Percentiles rank a stretch among this genome's conserved stretches.
Evolutionary conservation across 1,140 invertebrate species (phyloP).

Genomic region (Globodera rostochiensis): DNA sequence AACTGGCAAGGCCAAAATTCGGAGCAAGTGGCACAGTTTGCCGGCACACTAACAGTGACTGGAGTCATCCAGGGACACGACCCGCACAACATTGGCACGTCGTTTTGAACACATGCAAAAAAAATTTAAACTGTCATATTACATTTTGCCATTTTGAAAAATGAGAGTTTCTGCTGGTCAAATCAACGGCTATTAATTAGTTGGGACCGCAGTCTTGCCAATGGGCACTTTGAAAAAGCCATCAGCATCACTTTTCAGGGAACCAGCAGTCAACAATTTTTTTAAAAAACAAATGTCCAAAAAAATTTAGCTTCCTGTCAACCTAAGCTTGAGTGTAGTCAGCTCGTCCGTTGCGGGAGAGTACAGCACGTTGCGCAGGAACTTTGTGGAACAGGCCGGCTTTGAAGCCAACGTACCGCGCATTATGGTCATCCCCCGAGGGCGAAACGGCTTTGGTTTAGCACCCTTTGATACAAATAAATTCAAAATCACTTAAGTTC

Average conservation of each 20-base stretch:
- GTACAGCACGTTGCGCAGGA: conserved; percentile 59
- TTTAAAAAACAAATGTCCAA: background rate
- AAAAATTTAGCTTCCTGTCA: conserved; percentile 46
- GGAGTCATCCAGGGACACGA: conserved; percentile 92
- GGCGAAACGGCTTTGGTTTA: conserved; percentile 97
- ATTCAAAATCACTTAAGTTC: conserved; percentile 36
- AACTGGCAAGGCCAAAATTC: conserved; percentile 98
- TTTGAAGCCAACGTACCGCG: conserved; percentile 73
- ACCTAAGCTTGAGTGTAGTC: conserved; percentile 54
- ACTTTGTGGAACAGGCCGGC: conserved; percentile 41
- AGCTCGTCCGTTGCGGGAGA: conserved; percentile 62
- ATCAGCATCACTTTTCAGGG: no score
- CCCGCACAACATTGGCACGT: conserved; percentile 88
- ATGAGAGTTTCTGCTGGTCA: no score
- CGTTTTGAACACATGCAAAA: background rate
- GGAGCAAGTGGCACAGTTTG: conserved; percentile 87
- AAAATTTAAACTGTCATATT: no score
- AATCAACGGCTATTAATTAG: no score
- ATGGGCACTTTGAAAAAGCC: no score
- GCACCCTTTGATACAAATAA: conserved; percentile 65
- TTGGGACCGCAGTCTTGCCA: background rate
- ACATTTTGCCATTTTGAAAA: no score
- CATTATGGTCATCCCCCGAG: conserved; percentile 89
- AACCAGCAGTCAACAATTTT: background rate
- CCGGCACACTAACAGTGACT: conserved; percentile 88